phyloP scores from a whole-genome alignment of 2,888 invertebrate genomes.

The Orchesellides sinensis region DNA sequence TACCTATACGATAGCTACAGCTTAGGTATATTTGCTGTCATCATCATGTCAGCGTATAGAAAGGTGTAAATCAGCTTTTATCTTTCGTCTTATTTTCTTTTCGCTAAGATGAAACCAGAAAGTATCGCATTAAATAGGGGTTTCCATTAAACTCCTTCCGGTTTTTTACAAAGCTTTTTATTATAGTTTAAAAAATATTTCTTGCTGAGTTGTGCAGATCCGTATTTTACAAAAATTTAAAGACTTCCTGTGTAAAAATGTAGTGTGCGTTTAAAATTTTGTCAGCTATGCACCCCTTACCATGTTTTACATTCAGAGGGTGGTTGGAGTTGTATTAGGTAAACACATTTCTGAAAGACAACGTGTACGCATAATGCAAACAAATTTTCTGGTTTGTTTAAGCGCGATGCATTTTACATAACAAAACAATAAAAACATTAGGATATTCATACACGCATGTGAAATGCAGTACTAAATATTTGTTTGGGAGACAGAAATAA shows the following conservation, averaged over 20 bases:
- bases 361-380: no score
- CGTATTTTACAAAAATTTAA: not conserved
- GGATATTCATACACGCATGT: not conserved
- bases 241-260: no score
- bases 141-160: constrained; percentile 4
- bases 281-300: no score
- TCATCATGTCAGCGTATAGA: not conserved
- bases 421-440: not conserved
- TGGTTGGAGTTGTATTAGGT: no score
- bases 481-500: constrained; percentile 7
- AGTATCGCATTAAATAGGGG: no score
- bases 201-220: constrained; percentile 2
- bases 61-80: constrained; percentile 23
- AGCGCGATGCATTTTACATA: no score
- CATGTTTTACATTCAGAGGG: no score
- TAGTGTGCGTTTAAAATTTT: no score
- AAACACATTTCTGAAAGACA: no score
- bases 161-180: not conserved
- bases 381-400: no score
- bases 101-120: no score
- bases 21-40: not conserved
- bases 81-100: not conserved
- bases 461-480: not conserved
- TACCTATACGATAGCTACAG: not conserved
- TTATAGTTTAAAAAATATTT: not conserved